These are phyloP conservation scores for Stenichneumon culpator DNA, from an alignment of 2,888 invertebrate genomes.

Conservation along the genomic window DNA sequence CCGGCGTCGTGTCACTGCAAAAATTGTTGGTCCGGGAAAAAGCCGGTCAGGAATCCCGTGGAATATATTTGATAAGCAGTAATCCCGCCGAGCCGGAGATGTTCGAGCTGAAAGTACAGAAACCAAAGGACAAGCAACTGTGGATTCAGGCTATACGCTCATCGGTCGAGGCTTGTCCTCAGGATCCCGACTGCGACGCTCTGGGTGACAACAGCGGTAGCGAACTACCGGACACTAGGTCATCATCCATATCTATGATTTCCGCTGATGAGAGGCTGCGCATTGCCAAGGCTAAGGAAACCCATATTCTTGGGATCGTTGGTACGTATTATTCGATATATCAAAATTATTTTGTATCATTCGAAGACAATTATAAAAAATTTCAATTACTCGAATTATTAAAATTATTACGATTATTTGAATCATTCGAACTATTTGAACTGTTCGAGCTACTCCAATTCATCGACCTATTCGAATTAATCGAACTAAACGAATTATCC, in stretches of 20 bases:
- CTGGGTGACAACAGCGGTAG: slow-evolving; percentile 76
- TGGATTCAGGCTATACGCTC: slow-evolving; percentile 96
- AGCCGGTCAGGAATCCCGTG: slow-evolving; percentile 95
- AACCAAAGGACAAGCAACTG: slow-evolving; percentile 94
- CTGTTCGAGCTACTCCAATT: too few species aligned
- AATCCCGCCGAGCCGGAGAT: slow-evolving; percentile 97
- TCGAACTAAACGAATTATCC: too few species aligned
- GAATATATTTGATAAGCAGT: slow-evolving; percentile 97
- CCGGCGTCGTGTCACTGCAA: slow-evolving; percentile 96
- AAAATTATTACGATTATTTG: too few species aligned
- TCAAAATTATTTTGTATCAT: neutral
- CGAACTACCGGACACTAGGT: slow-evolving; percentile 77
- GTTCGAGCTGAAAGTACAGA: slow-evolving; percentile 96
- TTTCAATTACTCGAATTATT: too few species aligned
- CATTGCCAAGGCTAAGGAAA: slow-evolving; percentile 91
- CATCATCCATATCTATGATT: slow-evolving; percentile 80
- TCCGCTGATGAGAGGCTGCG: slow-evolving; percentile 92
- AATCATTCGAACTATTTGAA: too few species aligned
- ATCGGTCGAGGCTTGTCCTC: slow-evolving; percentile 94
- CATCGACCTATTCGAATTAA: too few species aligned
- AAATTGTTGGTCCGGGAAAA: slow-evolving; percentile 97
- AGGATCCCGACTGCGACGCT: slow-evolving; percentile 91
- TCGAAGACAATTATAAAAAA: too few species aligned
- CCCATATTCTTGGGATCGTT: slow-evolving; percentile 92
- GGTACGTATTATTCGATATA: slow-evolving; percentile 86